Base-by-base conservation (phyloP, 2,797 vertebrate species). In the Arrhamphus sclerolepis region DNA sequence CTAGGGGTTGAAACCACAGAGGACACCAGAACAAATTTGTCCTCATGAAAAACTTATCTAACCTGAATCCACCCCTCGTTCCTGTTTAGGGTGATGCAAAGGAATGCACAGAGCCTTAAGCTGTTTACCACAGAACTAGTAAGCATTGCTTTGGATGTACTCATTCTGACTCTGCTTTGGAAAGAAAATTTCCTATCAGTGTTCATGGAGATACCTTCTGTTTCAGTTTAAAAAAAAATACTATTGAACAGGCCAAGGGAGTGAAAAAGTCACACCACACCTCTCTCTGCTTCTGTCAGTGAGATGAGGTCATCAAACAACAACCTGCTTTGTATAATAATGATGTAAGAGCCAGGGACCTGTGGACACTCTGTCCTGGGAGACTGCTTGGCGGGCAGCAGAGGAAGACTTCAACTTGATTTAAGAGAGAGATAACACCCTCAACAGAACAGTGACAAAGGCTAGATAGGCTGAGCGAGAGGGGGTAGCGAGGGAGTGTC, bases 251-350 rank as follows among this genome's bases (percentile, higher is more conserved):
- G 46, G 61, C 64, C 28, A n/a, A 19, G 34, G 44, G 20, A 62
- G 50, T 49, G 21, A 54, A 72, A 80, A 85, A 82, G 78, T 80
- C 66, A 67, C 22, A 20, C 56, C 20, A 42, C 52, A 69, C 64
- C 66, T 71, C 75, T 78, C 51, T 42, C 72, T 70, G 72, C 75
- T 73, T 84, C 77, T 81, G 56, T 66, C 76, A 78, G 81, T 77
- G 59, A 83, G 83, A 88, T 89, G 83, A 87, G 83, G 89, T 85
- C 86, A 91, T 87, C 82, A 84, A 82, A 77, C 77, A 64, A 58
- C 82, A 88, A 84, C 83, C 82, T 87, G 79, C 75, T 83, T 74
- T 82, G 83, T 84, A 70, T 84, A 80, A 82, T 84, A 85, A 86
- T 82, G 83, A 87, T 88, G 79, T 67, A 85, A 83, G 62, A 81